Percentiles rank a stretch among this genome's conserved stretches.
These are phyloP conservation scores for Lucilia cuprina DNA, from an alignment of 1,140 invertebrate species.

Conservation along the genomic window DNA sequence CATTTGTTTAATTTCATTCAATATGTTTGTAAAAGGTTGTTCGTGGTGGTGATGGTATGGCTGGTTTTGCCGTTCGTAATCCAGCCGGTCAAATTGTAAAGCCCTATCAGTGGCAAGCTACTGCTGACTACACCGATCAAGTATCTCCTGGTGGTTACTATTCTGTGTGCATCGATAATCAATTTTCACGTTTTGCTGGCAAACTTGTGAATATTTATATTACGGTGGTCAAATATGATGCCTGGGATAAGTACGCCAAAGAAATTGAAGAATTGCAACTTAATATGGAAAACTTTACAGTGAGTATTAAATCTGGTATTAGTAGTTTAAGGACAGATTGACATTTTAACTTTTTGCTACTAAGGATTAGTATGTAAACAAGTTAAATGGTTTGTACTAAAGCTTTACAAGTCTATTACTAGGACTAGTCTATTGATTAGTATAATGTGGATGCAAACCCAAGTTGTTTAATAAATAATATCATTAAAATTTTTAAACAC, in stretches of 20 bases:
- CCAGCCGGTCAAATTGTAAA: constrained; percentile 83
- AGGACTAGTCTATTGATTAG: not conserved
- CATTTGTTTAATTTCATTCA: not conserved
- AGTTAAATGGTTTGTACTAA: too few relatives aligned
- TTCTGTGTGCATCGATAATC: constrained; percentile 94
- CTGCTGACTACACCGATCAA: constrained; percentile 86
- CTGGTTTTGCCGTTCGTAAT: constrained; percentile 88
- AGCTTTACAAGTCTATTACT: too few relatives aligned
- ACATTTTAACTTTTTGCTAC: too few relatives aligned
- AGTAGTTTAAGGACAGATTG: too few relatives aligned
- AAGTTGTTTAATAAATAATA: too few relatives aligned
- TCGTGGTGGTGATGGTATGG: constrained; percentile 90
- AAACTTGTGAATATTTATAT: constrained; percentile 94
- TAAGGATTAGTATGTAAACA: too few relatives aligned
- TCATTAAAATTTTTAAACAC: too few relatives aligned
- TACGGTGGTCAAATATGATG: constrained; percentile 91
- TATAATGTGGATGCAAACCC: too few relatives aligned
- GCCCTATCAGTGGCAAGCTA: constrained; percentile 88
- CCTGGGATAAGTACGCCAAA: constrained; percentile 91
- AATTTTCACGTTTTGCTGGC: constrained; percentile 89
- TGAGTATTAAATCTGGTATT: too few relatives aligned
- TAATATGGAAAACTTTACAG: constrained; percentile 90
- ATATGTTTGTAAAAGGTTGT: constrained; percentile 69
- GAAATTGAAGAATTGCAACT: constrained; percentile 88
- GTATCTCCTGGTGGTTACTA: constrained; percentile 84